Evolutionary conservation across 2,888 invertebrate species (phyloP), one percentile per base, ranked within the genome.

Genomic region (Ophioninae sp.): DNA sequence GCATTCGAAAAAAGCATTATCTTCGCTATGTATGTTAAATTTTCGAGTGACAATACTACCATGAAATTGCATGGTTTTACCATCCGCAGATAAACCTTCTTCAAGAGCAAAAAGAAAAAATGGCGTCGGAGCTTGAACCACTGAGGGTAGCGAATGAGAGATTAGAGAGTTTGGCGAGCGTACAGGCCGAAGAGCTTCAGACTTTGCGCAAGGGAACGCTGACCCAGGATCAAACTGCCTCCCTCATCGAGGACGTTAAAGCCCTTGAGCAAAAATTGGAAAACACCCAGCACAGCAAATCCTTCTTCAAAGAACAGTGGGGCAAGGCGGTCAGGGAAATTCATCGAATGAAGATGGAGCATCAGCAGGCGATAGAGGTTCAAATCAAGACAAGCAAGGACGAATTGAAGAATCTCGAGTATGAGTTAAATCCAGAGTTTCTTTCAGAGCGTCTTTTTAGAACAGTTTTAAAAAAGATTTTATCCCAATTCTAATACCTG

Each of bases 221-320:
- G 63, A 95, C 95, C 0, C 95, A 95, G 86, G 95, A 96, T 85
- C 95, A 96, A 92, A 95, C 96, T 0, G 94, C 95, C 0, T 94
- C 94, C 74, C 93, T 97, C 6, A 93, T 96, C 72, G 95, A 95
- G 81, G 96, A 97, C 91, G 90, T 97, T 90, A 94, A 94, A 76
- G 93, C 93, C 71, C 89, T 96, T 13, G 96, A 96, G 88, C 95
- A 95, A 89, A 96, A 96, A 87, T 93, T 96, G 69, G 94, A 94
- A 83, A 94, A 94, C 79, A 94, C 95, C 2, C 94, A 95, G 78
- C 95, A 95, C 79, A 95, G 95, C 58, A 96, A 96, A 91, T 93
- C 94, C 17, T 96, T 96, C 90, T 97, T 97, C 93, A 96, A 97
- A 89, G 95, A 95, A 87, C 95, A 96, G 89, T 97, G 96, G 96